Conservation (phyloP, 2,888 invertebrate species). For the Smittia sp. region DNA sequence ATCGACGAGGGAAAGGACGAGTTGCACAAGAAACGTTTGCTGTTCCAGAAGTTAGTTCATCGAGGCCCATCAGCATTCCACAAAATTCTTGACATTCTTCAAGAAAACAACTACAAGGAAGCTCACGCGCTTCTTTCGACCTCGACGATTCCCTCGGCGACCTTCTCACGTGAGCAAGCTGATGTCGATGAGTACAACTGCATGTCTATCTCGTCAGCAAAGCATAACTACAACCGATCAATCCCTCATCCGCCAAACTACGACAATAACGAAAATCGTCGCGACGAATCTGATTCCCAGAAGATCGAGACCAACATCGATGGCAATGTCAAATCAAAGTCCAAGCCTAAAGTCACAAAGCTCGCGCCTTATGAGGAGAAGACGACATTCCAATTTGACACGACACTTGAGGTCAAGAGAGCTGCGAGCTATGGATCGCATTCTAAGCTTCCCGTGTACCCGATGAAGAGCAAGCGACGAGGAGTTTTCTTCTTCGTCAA, state of each 20-base stretch:
- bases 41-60: neutral
- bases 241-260: neutral
- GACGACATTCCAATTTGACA: neutral
- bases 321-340: neutral
- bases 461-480: constrained; percentile 57
- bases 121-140: neutral
- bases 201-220: neutral
- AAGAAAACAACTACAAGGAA: neutral
- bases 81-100: constrained; percentile 14
- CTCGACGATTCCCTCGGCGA: constrained; percentile 1
- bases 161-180: neutral
- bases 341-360: neutral
- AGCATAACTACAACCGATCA: neutral
- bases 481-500: constrained; percentile 63
- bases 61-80: constrained; percentile 30
- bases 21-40: neutral
- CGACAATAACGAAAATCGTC: neutral
- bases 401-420: constrained; percentile 45
- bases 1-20: constrained; percentile 2
- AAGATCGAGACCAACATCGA: neutral
- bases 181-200: neutral
- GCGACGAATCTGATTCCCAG: neutral
- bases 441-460: constrained; percentile 46
- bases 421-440: constrained; percentile 46
- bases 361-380: constrained; percentile 5